A percentile compares a stretch with the other conserved stretches of the same genome.
Evolutionary conservation across 2,888 invertebrate genomes (phyloP).

Genomic region (Arctia plantaginis): DNA sequence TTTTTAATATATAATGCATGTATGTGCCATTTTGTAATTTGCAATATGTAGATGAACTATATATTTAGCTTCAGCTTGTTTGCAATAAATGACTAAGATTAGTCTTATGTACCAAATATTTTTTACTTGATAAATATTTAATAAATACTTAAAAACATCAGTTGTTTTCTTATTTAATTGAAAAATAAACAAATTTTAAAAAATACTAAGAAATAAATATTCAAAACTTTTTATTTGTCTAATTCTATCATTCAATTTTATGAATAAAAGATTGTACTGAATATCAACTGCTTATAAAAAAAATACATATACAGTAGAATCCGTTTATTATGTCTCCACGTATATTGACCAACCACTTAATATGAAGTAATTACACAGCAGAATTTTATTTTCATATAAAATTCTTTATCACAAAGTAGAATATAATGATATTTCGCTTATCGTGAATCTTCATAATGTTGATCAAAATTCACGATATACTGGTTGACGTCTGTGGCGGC

Average conservation of each 20-base stretch:
- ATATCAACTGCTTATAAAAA: constrained; percentile 48
- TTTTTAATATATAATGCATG: constrained; percentile 57
- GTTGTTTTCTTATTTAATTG: constrained; percentile 19
- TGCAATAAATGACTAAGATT: constrained; percentile 54
- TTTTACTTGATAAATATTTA: constrained; percentile 33
- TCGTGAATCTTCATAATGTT: too few relatives aligned
- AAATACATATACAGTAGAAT: constrained; percentile 39
- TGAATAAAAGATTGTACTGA: constrained; percentile 73
- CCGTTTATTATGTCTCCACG: too few relatives aligned
- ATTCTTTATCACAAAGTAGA: too few relatives aligned
- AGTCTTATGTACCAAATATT: constrained; percentile 60
- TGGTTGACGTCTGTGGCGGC: too few relatives aligned
- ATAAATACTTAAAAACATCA: constrained; percentile 14
- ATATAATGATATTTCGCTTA: too few relatives aligned
- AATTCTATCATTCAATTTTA: constrained; percentile 78
- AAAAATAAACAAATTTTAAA: constrained; percentile 27
- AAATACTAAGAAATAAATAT: constrained; percentile 61
- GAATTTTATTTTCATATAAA: too few relatives aligned
- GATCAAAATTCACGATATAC: too few relatives aligned
- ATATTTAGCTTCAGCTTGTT: constrained; percentile 62
- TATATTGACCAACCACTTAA: too few relatives aligned
- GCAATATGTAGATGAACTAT: constrained; percentile 70
- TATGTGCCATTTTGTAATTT: constrained; percentile 75
- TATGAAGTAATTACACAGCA: too few relatives aligned
- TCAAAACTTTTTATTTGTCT: constrained; percentile 81